phyloP scores from a whole-genome alignment of 1,140 invertebrate species.

The Anadara kagoshimensis region DNA sequence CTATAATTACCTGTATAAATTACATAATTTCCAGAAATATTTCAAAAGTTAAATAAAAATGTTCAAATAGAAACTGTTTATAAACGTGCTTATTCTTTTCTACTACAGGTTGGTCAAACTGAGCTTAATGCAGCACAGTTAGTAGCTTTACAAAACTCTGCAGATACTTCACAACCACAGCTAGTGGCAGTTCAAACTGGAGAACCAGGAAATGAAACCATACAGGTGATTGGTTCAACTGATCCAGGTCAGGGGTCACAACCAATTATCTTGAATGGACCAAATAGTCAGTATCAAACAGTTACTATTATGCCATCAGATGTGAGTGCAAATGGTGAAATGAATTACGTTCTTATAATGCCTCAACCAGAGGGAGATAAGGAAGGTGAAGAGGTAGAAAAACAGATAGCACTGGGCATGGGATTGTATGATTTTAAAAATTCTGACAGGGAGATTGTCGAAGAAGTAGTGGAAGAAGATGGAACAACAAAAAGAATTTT shows the following conservation, averaged over 20 bases:
- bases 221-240: conserved; percentile 45
- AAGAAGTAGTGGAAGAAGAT: conserved; percentile 77
- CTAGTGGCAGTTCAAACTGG: conserved; percentile 61
- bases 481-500: conserved; percentile 75
- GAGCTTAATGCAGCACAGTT: conserved; percentile 56
- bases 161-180: conserved; percentile 56
- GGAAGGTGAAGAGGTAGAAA: conserved; percentile 53
- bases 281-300: conserved; percentile 81
- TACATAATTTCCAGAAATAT: neutral
- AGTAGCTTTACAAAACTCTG: conserved; percentile 60
- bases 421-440: conserved; percentile 66
- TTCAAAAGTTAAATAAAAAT: neutral
- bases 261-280: conserved; percentile 43
- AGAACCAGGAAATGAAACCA: conserved; percentile 20
- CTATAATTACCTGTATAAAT: neutral
- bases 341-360: conserved; percentile 93
- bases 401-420: conserved; percentile 73
- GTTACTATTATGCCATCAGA: conserved; percentile 91
- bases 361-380: conserved; percentile 79
- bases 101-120: conserved; percentile 23
- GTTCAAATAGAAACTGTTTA: neutral
- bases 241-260: conserved; percentile 16
- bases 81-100: neutral
- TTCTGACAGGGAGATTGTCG: conserved; percentile 74
- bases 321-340: conserved; percentile 82